Base-by-base conservation (phyloP, 2,888 invertebrate genomes). In the Dynastes maya region DNA sequence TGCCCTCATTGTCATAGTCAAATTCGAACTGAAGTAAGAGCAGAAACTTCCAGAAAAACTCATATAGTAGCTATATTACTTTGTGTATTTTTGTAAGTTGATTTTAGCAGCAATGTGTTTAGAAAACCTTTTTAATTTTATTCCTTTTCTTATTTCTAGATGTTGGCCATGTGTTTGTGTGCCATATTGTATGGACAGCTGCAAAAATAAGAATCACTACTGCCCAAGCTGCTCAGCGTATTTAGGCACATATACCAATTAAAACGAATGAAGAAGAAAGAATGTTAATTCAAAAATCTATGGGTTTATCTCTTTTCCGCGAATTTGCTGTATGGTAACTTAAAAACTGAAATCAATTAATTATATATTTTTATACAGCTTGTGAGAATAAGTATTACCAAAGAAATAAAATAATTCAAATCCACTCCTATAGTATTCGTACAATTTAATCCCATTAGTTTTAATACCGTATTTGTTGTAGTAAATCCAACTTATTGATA, bases 181-280 rank as follows among this genome's bases (percentile, higher is more conserved):
- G 3, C 79, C 79, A 53, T 79, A 79, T 32, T 79, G 79, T 55
- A 71, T 76, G 40, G 79, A 76, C 37, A 77, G 78, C 11, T 78
- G 78, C 37, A 65, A 80, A 76, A 76, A 82, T 68, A 32, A 78
- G 72, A 70, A 78, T 70, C 71, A 80, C 71, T 76, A 80, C 71
- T 78, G 77, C 72, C 58, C 70, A 51, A 75, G 76, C 55, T 67
- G 63, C 76, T 51, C 22, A 45, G n/a, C 22, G 29, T 79, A 64
- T 64, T 72, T 78, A 49, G 78, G 76, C 40, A 77, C 65, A 32
- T 78, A 58, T 45, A 70, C 51, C 0, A 68, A 58, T 58, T 74
- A 67, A 64, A 22, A 2, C 13, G 22, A 58, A 22, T 9, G 22
- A 58, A n/a, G 9, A 16, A 16, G n/a, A 22, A 58, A 53, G 0